Evolutionary conservation across 2,888 invertebrate species (phyloP), one percentile per base, ranked within the genome.

Genomic region (Pandemis cinnamomeana): DNA sequence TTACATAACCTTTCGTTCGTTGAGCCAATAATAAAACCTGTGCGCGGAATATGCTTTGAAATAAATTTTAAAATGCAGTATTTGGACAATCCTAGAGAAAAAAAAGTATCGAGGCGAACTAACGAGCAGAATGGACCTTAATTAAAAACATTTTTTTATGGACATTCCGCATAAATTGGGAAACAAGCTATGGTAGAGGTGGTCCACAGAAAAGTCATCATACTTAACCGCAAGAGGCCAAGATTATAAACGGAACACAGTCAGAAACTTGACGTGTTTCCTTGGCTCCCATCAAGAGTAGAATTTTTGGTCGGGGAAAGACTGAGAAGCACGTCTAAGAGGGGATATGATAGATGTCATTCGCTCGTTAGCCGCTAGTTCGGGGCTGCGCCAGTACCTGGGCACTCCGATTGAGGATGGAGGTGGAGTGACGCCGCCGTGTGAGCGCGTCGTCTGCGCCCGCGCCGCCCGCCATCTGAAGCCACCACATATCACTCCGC

Each of bases 351-450:
- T 20, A 55, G 8, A n/a, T 55, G 20, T 15, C 69, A 73, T 66
- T 73, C 70, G 74, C 74, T 74, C 74, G 74, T 55, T 74, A 74
- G 74, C n/a, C 67, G 71, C 71, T 67, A 44, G 55, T 67, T 71
- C 66, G 72, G 74, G 55, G 74, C 55, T 61, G 69, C 11, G 79
- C 72, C 82, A 82, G 84, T 95, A 95, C 95, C 95, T 95, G 95
- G 87, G 94, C 95, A 93, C 93, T 95, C 92, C 95, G 93, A 87
- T 94, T 95, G 92, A 96, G 95, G 93, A 95, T 95, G 88, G 96
- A 95, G 88, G 96, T 96, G 93, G 96, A 96, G 95, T 97, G 96
- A 82, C 96, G 95, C 87, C 96, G 95, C 89, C 96, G 95, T 84
- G 96, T 96, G 91, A 96, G 95, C 90, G 96, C 96, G 87, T 96